Conservation (phyloP, 2,888 invertebrate species). For the Terebella lapidaria region DNA sequence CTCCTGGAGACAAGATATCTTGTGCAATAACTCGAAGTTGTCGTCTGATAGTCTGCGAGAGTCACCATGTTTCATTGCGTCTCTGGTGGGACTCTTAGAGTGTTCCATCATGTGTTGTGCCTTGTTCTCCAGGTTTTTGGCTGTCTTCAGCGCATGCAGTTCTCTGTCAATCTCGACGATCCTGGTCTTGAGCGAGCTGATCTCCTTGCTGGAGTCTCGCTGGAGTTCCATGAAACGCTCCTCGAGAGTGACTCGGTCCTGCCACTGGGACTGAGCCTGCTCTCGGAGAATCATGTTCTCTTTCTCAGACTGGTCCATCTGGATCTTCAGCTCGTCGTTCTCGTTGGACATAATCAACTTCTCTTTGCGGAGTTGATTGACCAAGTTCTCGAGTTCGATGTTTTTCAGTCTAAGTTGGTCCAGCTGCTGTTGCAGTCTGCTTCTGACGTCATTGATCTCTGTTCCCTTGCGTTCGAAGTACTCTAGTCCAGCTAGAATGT, state of each 20-base stretch:
- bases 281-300: conserved; percentile 11
- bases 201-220: conserved; percentile 1
- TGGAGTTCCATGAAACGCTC: conserved; percentile 8
- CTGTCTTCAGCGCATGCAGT: not conserved
- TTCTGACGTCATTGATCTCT: not conserved
- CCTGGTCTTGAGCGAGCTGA: not conserved
- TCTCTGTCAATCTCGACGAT: not conserved
- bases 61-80: not conserved
- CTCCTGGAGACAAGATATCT: conserved; percentile 1
- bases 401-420: conserved; percentile 1
- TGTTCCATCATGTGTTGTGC: not conserved
- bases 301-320: conserved; percentile 5
- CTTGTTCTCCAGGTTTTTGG: not conserved
- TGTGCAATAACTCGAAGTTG: not conserved
- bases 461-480: conserved; percentile 8
- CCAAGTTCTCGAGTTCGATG: not conserved
- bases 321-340: conserved; percentile 4
- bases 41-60: not conserved
- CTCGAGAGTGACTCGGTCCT: conserved; percentile 9
- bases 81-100: not conserved
- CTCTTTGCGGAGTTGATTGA: not conserved
- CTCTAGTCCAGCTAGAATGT: conserved; percentile 8
- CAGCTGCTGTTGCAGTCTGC: not conserved
- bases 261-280: conserved; percentile 10
- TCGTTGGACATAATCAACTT: not conserved